phyloP scores from a whole-genome alignment of 2,113 vertebrate genomes.

The Acinonyx jubatus region DNA sequence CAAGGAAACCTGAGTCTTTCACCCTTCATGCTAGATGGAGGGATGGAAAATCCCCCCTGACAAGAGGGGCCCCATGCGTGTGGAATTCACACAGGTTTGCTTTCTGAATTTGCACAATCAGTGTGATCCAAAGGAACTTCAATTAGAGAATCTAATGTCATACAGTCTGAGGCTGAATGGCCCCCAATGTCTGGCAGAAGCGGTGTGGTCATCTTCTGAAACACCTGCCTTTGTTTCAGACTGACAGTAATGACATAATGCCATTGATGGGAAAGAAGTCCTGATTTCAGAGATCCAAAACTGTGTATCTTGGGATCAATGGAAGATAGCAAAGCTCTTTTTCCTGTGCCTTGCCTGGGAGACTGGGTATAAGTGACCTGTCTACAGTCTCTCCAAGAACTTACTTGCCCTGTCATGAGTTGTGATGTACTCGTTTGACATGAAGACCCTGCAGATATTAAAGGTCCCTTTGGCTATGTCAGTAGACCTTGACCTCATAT shows the following conservation, averaged over 20 bases:
- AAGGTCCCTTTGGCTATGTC: background rate
- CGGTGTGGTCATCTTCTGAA: background rate
- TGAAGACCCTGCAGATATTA: background rate
- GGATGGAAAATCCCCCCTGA: background rate
- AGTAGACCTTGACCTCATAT: background rate
- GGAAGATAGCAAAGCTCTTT: background rate
- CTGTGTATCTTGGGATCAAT: background rate
- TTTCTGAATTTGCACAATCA: background rate
- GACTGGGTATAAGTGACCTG: background rate
- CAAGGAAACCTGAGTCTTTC: background rate
- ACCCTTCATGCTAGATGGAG: background rate
- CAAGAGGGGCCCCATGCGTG: background rate
- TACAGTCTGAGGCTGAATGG: background rate
- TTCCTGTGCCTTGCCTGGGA: background rate
- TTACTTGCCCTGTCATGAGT: background rate
- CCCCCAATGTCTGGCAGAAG: background rate
- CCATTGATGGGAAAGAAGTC: background rate
- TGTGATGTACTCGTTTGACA: background rate
- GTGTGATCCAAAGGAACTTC: background rate
- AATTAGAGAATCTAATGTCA: background rate
- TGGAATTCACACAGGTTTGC: background rate
- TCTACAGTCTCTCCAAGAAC: background rate
- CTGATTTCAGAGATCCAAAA: background rate
- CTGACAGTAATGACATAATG: accelerated
- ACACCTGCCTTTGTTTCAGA: background rate